Conservation (phyloP, 2,797 vertebrate genomes). For the Toxotes lorentzi region DNA sequence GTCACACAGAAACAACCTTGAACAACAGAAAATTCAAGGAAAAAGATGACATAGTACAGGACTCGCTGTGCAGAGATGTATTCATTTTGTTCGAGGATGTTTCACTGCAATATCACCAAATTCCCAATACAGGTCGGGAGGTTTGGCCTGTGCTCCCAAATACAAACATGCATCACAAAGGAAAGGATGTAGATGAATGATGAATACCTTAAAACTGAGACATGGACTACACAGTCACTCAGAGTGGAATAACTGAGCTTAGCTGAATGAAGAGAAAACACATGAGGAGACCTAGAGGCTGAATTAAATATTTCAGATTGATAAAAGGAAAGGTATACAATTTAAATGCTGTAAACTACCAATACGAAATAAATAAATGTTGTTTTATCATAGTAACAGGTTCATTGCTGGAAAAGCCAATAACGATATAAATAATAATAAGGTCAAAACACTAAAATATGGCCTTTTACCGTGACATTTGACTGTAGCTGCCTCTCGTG, state of each 20-base stretch:
- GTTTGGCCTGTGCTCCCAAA: not conserved
- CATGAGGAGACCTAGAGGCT: not conserved
- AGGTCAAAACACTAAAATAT: conserved; percentile 71
- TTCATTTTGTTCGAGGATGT: conserved; percentile 14
- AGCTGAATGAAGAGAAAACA: not conserved
- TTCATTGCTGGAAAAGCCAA: conserved; percentile 60
- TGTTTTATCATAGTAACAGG: conserved; percentile 34
- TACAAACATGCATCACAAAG: not conserved
- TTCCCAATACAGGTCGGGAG: not conserved
- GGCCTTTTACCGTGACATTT: conserved; percentile 73
- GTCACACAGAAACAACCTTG: conserved; percentile 17
- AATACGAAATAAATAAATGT: conserved; percentile 41
- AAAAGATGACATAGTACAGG: not conserved
- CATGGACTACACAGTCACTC: not conserved
- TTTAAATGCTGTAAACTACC: conserved; percentile 27
- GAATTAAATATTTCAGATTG: not conserved
- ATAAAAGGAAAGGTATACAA: not conserved
- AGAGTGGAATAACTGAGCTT: conserved; percentile 2
- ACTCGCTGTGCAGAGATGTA: not conserved
- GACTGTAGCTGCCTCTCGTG: conserved; percentile 53
- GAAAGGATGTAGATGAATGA: not conserved
- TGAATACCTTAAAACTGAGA: not conserved
- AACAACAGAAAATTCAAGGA: conserved; percentile 28
- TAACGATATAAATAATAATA: too few relatives aligned
- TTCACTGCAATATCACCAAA: not conserved